Base-by-base conservation (phyloP, 2,888 invertebrate genomes). In the Synanthedon vespiformis region DNA sequence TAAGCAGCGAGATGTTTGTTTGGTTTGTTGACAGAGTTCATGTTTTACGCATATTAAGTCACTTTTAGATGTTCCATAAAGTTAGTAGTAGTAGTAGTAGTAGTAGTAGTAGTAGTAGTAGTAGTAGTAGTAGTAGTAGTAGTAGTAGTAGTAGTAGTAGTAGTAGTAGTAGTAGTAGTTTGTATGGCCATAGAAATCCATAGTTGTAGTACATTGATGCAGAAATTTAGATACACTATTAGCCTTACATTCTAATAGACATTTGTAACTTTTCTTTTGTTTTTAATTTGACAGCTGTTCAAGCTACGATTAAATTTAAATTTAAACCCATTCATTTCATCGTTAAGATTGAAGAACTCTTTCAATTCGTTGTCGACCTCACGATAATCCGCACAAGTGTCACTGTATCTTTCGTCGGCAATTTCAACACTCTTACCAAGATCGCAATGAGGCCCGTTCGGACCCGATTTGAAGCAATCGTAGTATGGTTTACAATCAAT, bases 401-500 rank as follows among this genome's bases (percentile, higher is more conserved):
- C 85, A 61, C 85, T 84, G 40, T 81, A 77, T 52, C 80, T 65
- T 53, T 83, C 83, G 2, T 76, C 74, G 4, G 51, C 54, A 6
- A 68, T 60, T 57, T 51, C 61, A 2, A 63, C 62, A 56, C 57
- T 56, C 48, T 62, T 62, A 49, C 53, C 55, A 55, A 52, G 27
- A 6, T 55, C 53, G 16, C 55, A 56, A 8, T 53, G 53, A 44
- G 56, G 56, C 12, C 61, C 61, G 52, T 62, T 67, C 0, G 59
- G 54, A 0, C 63, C 67, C 1, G 61, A 62, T 57, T 84, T 82
- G 56, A 85, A 85, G 51, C 86, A 86, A 67, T 86, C 87, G 58
- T 84, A 87, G 53, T 86, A 76, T 27, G 86, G 85, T 60, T 86
- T 84, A 59, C 84, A 83, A 64, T 82, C 83, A 57, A 84, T 81